A percentile compares a stretch with the other conserved stretches of the same genome.
Evolutionary conservation across 2,888 invertebrate genomes (phyloP).

Genomic region (Parnassius mnemosyne): DNA sequence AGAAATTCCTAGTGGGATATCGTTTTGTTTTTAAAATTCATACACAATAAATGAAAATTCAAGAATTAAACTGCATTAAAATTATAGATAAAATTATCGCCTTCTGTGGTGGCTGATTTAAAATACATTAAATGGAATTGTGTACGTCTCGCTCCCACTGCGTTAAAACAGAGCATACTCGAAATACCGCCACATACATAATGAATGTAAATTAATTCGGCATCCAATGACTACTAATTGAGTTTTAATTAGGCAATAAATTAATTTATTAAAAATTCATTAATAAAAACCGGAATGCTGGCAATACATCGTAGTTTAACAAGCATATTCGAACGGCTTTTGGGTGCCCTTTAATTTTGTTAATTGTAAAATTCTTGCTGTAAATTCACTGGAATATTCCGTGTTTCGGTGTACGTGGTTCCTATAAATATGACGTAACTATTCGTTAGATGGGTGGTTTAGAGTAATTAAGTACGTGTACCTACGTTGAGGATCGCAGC

Average conservation of each 20-base stretch:
- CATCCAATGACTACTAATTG: constrained; percentile 62
- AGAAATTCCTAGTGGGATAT: too few species aligned
- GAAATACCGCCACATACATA: constrained; percentile 22
- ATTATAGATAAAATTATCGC: background rate
- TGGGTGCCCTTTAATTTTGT: constrained; percentile 40
- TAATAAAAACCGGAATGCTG: constrained; percentile 50
- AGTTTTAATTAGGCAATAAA: constrained; percentile 69
- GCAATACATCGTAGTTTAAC: constrained; percentile 48
- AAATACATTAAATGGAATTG: constrained; percentile 17
- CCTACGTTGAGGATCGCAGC: background rate
- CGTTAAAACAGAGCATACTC: constrained; percentile 8
- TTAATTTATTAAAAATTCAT: constrained; percentile 75
- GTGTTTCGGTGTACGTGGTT: constrained; percentile 33
- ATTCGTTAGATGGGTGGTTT: constrained; percentile 25
- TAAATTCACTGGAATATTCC: constrained; percentile 60
- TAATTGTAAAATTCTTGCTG: constrained; percentile 55
- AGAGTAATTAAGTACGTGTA: constrained; percentile 29
- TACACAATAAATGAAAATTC: too few species aligned
- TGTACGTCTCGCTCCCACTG: background rate
- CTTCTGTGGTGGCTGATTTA: constrained; percentile 6
- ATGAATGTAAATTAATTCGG: constrained; percentile 43
- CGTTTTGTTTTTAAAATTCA: too few species aligned
- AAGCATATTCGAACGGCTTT: background rate
- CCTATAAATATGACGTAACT: constrained; percentile 35
- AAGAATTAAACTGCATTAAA: too few species aligned